Conservation (phyloP, 2,888 invertebrate species). For the Polydrusus tereticollis region DNA sequence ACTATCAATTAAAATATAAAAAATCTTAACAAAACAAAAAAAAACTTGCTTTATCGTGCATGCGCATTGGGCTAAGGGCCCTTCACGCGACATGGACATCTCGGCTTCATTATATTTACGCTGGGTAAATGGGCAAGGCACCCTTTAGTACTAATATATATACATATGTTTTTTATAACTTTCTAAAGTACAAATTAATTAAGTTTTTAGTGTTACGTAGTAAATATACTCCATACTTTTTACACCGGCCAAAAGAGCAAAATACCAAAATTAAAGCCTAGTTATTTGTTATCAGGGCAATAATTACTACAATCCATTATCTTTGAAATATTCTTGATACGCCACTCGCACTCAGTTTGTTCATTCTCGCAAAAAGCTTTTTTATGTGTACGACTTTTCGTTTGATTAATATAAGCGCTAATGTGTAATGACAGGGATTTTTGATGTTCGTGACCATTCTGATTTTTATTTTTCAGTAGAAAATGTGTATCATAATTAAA, state of each 20-base stretch:
- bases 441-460: slow-evolving; percentile 14
- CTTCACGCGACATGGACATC: no score
- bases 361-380: slow-evolving; percentile 6
- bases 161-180: no score
- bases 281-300: slow-evolving; percentile 5
- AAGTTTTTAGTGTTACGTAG: no score
- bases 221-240: no score
- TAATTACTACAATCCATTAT: slow-evolving; percentile 3
- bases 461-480: background rate
- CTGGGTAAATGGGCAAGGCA: no score
- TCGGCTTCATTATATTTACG: no score
- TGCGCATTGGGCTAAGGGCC: no score
- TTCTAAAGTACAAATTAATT: no score
- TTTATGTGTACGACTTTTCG: slow-evolving; percentile 3
- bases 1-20: no score
- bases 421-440: slow-evolving; percentile 12
- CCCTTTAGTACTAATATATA: no score
- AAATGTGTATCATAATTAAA: background rate
- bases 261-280: background rate
- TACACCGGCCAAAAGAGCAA: background rate
- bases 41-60: no score
- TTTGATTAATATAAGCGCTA: slow-evolving; percentile 14
- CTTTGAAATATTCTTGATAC: slow-evolving; percentile 12
- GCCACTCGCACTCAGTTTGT: background rate
- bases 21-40: no score